Conservation (phyloP, 2,113 vertebrate species). For the Corythaeola cristata region DNA sequence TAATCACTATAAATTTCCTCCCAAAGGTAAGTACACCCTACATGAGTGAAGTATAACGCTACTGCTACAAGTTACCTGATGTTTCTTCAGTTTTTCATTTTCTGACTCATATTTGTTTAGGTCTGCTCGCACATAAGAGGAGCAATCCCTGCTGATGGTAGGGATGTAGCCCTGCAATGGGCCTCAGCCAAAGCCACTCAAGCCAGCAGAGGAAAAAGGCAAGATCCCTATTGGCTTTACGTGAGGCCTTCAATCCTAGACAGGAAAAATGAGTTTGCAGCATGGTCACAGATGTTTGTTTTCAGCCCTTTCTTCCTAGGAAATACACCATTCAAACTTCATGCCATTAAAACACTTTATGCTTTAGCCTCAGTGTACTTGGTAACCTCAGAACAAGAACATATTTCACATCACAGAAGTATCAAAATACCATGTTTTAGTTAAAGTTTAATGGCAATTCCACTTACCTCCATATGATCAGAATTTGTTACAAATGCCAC, state of each 20-base stretch:
- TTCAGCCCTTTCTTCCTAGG: neutral
- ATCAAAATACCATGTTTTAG: neutral
- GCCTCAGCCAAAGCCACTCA: neutral
- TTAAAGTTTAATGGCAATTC: neutral
- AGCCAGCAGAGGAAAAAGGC: neutral
- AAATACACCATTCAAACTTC: neutral
- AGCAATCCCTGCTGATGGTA: neutral
- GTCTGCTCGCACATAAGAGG: neutral
- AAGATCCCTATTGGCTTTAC: neutral
- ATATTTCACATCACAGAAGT: neutral
- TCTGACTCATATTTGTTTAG: neutral
- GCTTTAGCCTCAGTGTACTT: neutral
- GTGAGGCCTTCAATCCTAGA: neutral
- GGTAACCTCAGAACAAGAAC: neutral
- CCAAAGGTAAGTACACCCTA: neutral
- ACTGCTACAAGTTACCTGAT: neutral
- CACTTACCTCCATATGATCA: neutral
- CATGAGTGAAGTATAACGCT: neutral
- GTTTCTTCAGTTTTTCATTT: neutral
- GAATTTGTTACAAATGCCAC: neutral
- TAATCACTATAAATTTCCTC: neutral
- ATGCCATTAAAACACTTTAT: neutral
- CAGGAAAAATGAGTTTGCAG: neutral
- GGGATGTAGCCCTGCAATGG: neutral
- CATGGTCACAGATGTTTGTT: neutral